These are phyloP conservation scores for Tenualosa thibaudeaui DNA, from an alignment of 2,797 vertebrate species.

Conservation along the genomic window DNA sequence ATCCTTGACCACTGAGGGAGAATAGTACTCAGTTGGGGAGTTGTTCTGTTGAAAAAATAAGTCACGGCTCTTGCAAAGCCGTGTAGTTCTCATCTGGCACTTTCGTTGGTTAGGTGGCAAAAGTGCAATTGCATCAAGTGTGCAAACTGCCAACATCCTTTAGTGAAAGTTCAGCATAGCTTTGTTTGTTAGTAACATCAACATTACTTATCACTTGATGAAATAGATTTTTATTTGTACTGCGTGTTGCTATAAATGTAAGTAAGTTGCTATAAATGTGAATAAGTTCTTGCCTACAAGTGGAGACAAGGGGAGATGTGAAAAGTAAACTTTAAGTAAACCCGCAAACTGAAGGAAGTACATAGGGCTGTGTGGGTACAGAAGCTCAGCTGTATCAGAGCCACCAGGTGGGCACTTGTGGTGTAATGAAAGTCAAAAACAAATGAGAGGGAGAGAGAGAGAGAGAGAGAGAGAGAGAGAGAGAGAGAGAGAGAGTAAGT, in stretches of 20 bases:
- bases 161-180: neutral
- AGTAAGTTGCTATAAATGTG: neutral
- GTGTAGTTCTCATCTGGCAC: neutral
- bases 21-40: neutral
- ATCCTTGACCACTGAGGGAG: neutral
- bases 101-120: neutral
- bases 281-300: neutral
- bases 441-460: neutral
- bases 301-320: neutral
- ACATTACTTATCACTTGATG: neutral
- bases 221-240: neutral
- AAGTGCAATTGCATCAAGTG: neutral
- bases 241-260: neutral
- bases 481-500: neutral
- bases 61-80: neutral
- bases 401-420: neutral
- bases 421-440: neutral
- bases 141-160: neutral
- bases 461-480: too few species aligned
- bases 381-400: neutral
- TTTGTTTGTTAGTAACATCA: too few species aligned
- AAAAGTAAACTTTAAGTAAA: neutral
- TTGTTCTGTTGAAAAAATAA: neutral
- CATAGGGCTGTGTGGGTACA: neutral
- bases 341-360: neutral